These are phyloP conservation scores for Trachythela sp. DNA, from an alignment of 64 coral and sea anemone species.

Conservation along the genomic window DNA sequence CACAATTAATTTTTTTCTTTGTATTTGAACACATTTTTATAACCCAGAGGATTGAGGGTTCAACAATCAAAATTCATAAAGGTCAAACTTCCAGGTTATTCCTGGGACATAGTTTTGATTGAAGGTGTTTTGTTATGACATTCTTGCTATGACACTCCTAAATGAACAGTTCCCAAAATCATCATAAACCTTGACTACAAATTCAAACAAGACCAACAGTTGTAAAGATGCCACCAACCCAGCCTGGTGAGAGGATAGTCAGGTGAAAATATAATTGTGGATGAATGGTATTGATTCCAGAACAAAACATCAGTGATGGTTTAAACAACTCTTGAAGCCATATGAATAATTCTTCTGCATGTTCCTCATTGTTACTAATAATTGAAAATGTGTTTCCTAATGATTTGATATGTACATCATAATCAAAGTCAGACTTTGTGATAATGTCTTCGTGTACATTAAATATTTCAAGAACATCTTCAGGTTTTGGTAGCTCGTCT, in stretches of 20 bases:
- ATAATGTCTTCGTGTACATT: not conserved
- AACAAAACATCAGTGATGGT: not conserved
- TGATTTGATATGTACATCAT: not conserved
- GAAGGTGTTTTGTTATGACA: too few relatives aligned
- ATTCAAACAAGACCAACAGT: not conserved
- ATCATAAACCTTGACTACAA: too few relatives aligned
- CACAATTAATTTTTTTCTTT: too few relatives aligned
- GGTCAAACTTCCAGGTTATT: too few relatives aligned
- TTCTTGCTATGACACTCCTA: too few relatives aligned
- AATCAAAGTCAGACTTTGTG: not conserved
- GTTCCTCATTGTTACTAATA: not conserved
- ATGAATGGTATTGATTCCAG: not conserved
- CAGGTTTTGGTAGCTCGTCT: not conserved
- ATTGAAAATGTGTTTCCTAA: not conserved
- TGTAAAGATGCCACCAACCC: not conserved
- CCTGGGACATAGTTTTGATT: too few relatives aligned
- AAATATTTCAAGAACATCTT: not conserved
- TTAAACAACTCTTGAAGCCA: not conserved
- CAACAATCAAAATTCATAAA: too few relatives aligned
- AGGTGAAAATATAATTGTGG: not conserved
- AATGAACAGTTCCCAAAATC: too few relatives aligned
- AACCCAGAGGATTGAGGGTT: too few relatives aligned
- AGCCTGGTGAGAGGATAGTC: not conserved
- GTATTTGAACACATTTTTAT: too few relatives aligned
- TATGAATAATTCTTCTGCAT: not conserved